Conservation (phyloP, 2,797 vertebrate species). For the Onychomys arenicola region DNA sequence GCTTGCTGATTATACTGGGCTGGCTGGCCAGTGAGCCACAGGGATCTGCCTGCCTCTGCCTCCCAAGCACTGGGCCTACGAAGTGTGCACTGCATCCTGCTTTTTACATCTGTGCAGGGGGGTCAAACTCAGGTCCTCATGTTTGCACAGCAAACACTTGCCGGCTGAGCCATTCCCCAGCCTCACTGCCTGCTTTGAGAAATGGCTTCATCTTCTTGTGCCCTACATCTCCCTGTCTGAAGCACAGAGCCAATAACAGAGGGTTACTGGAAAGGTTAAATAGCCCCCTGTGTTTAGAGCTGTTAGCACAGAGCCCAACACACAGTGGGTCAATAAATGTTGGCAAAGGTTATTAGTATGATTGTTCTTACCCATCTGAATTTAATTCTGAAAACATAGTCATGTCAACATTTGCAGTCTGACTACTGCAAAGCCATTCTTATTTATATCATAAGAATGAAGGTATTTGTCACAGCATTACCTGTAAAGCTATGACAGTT, state of each 20-base stretch:
- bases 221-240: conserved; percentile 2
- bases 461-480: neutral
- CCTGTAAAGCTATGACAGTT: neutral
- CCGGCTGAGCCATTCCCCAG: neutral
- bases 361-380: neutral
- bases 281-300: neutral
- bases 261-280: neutral
- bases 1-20: neutral
- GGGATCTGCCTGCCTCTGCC: neutral
- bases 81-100: accelerated
- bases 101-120: neutral
- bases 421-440: neutral
- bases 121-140: neutral
- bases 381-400: conserved; percentile 20
- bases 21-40: neutral
- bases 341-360: neutral
- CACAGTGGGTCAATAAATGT: neutral
- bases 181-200: neutral
- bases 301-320: neutral
- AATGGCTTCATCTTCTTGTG: neutral
- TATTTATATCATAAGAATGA: conserved; percentile 4
- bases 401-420: neutral
- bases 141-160: neutral
- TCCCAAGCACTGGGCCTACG: neutral
- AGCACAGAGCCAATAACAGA: neutral